Percentiles rank a stretch among this genome's conserved stretches.
Conservation (phyloP, 2,888 invertebrate species). For the Acleris sparsana region DNA sequence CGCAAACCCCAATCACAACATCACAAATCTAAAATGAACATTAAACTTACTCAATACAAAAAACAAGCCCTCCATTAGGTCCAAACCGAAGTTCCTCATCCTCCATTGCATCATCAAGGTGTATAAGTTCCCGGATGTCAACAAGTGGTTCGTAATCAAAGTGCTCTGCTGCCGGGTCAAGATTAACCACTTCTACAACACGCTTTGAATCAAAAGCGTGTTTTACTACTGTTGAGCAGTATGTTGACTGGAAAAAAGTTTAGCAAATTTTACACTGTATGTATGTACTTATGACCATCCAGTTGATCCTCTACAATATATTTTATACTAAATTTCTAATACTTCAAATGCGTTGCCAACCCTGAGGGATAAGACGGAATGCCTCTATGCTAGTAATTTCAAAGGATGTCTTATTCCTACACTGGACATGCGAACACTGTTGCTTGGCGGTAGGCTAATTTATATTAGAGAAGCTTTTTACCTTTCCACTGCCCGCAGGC, state of each 20-base stretch:
- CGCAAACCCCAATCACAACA: too few species aligned
- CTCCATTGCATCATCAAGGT: conserved; percentile 98
- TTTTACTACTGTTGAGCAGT: conserved; percentile 93
- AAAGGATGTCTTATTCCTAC: too few species aligned
- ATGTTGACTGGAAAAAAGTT: conserved; percentile 90
- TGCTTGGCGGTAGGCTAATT: neutral
- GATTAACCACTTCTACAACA: conserved; percentile 93
- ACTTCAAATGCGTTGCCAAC: too few species aligned
- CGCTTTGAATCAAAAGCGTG: conserved; percentile 91
- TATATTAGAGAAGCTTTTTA: conserved; percentile 62
- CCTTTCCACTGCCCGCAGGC: conserved; percentile 98
- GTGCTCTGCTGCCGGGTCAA: conserved; percentile 98
- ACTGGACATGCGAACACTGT: too few species aligned
- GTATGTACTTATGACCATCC: too few species aligned
- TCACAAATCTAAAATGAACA: neutral
- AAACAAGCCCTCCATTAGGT: conserved; percentile 98
- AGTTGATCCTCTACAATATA: too few species aligned
- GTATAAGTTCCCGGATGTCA: conserved; percentile 94
- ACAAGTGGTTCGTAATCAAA: conserved; percentile 95
- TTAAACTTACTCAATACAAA: conserved; percentile 93
- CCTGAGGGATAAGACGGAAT: too few species aligned
- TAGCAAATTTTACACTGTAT: conserved; percentile 2
- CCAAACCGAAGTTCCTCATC: conserved; percentile 96
- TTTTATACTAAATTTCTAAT: too few species aligned
- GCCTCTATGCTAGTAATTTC: too few species aligned